phyloP scores from a whole-genome alignment of 2,888 invertebrate genomes.

The Chymomyza caudatula region DNA sequence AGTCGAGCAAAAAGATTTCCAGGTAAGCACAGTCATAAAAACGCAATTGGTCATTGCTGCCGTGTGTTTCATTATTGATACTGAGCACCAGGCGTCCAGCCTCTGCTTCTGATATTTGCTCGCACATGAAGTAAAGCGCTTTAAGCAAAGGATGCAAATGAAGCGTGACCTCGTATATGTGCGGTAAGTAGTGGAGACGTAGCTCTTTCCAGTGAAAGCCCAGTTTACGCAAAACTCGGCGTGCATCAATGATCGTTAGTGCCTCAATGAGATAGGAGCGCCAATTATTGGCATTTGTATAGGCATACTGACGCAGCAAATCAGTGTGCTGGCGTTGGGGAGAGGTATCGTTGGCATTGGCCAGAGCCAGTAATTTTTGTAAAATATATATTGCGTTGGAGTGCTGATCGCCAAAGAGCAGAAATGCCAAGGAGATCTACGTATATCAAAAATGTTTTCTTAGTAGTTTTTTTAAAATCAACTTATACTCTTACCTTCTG shows the following conservation, averaged over 20 bases:
- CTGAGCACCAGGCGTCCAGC: slow-evolving; percentile 59
- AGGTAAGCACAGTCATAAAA: slow-evolving; percentile 68
- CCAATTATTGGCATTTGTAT: slow-evolving; percentile 75
- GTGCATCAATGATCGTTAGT: slow-evolving; percentile 78
- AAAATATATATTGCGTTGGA: slow-evolving; percentile 61
- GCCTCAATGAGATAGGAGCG: slow-evolving; percentile 79
- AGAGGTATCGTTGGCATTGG: slow-evolving; percentile 11
- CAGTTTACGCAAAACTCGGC: slow-evolving; percentile 75
- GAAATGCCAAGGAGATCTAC: slow-evolving; percentile 72
- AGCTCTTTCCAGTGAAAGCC: slow-evolving; percentile 73
- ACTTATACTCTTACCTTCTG: slow-evolving; percentile 75
- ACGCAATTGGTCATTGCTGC: slow-evolving; percentile 47
- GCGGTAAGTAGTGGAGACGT: slow-evolving; percentile 73
- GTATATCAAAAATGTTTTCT: neutral
- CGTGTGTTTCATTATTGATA: slow-evolving; percentile 40
- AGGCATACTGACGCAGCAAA: slow-evolving; percentile 66
- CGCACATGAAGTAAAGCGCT: slow-evolving; percentile 78
- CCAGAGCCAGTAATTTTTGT: slow-evolving; percentile 68
- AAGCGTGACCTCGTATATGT: slow-evolving; percentile 71
- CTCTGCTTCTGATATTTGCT: slow-evolving; percentile 74
- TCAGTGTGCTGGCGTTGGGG: slow-evolving; percentile 36
- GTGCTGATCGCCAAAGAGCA: slow-evolving; percentile 71
- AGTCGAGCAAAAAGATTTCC: slow-evolving; percentile 74
- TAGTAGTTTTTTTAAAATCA: neutral
- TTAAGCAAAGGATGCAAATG: slow-evolving; percentile 78